Conservation (phyloP, 1,140 invertebrate species). For the Hormaphis cornu region DNA sequence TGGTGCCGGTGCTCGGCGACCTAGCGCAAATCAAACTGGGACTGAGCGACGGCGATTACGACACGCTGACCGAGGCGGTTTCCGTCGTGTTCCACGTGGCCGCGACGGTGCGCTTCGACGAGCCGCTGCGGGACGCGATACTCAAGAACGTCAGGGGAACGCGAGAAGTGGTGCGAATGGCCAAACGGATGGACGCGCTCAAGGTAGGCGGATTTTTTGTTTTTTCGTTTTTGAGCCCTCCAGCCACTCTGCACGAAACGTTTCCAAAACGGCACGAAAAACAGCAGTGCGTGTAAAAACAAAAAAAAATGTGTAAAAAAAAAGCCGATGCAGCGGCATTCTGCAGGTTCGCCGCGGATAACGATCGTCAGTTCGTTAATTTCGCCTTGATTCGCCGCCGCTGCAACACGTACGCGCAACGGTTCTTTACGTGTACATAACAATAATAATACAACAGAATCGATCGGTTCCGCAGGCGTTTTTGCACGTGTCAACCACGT, state of each 20-base stretch:
- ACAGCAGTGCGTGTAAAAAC: too few relatives aligned
- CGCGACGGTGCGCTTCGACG: constrained; percentile 58
- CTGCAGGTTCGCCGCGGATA: too few relatives aligned
- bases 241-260: too few relatives aligned
- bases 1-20: constrained; percentile 51
- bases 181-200: constrained; percentile 46
- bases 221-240: too few relatives aligned
- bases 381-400: background rate
- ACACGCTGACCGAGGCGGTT: constrained; percentile 58
- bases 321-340: too few relatives aligned
- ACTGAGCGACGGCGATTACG: constrained; percentile 50
- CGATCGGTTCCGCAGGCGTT: constrained; percentile 61
- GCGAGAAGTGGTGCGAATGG: constrained; percentile 46
- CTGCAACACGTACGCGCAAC: background rate
- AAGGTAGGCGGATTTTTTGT: constrained; percentile 40
- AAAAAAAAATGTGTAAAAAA: too few relatives aligned
- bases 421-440: background rate
- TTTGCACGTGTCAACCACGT: constrained; percentile 80
- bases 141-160: constrained; percentile 58
- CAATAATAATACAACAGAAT: background rate
- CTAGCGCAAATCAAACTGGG: constrained; percentile 46
- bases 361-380: too few relatives aligned
- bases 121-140: constrained; percentile 52
- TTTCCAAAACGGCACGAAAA: too few relatives aligned
- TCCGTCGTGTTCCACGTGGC: constrained; percentile 65